These are phyloP conservation scores for Dolomedes plantarius DNA, from an alignment of 2,888 invertebrate species.

Conservation along the genomic window DNA sequence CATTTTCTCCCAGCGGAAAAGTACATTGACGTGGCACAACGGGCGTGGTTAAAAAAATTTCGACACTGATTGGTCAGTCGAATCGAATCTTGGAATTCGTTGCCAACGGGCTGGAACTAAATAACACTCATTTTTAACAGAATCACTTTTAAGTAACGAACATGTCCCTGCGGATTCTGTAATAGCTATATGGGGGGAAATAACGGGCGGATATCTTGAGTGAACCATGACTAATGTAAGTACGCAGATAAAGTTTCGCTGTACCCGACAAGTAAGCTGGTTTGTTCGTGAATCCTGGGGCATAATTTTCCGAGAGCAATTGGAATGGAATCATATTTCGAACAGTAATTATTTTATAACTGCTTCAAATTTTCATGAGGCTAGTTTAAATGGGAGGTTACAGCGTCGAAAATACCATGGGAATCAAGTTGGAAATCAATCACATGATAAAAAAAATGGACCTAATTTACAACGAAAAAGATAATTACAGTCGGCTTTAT, in stretches of 20 bases:
- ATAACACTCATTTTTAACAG: constrained; percentile 56
- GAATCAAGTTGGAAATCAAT: too few species aligned
- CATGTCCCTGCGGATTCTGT: constrained; percentile 40
- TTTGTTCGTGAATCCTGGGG: constrained; percentile 32
- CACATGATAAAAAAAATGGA: too few species aligned
- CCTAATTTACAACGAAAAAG: too few species aligned
- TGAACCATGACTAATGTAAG: constrained; percentile 45
- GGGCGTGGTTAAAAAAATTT: constrained; percentile 38
- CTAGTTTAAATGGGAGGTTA: constrained; percentile 13
- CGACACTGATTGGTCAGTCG: constrained; percentile 35
- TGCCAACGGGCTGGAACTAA: constrained; percentile 46
- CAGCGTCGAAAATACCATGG: too few species aligned
- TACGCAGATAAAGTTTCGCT: constrained; percentile 20
- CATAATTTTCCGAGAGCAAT: constrained; percentile 38
- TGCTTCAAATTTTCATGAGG: background rate
- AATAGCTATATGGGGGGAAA: constrained; percentile 32
- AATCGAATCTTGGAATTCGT: constrained; percentile 18
- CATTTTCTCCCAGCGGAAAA: constrained; percentile 9
- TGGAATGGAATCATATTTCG: constrained; percentile 23
- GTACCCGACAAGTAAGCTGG: constrained; percentile 21
- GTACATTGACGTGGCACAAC: background rate
- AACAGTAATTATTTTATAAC: constrained; percentile 32
- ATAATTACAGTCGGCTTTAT: too few species aligned
- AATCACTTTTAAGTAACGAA: constrained; percentile 67
- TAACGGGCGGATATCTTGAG: constrained; percentile 18